phyloP scores from a whole-genome alignment of 64 coral and sea anemone species.

The Dendronephthya gigantea region DNA sequence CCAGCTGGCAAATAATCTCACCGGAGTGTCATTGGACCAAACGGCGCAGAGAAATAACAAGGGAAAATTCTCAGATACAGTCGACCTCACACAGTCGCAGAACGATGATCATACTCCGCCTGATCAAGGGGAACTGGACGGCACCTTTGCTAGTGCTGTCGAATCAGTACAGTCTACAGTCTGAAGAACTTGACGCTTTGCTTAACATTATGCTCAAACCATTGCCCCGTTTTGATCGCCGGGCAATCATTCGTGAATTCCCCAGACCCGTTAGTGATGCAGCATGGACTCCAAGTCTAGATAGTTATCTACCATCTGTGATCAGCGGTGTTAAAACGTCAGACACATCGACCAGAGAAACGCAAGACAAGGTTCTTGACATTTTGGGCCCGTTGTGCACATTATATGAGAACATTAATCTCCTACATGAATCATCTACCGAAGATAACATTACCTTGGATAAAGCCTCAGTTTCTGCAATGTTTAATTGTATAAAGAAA shows the following conservation, averaged over 20 bases:
- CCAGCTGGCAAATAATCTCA: conserved; percentile 22
- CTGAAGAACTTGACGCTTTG: conserved; percentile 41
- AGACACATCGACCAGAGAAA: conserved; percentile 21
- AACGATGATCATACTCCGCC: neutral
- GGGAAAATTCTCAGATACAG: conserved; percentile 1
- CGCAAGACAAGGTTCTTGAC: conserved; percentile 46
- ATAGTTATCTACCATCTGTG: conserved; percentile 32
- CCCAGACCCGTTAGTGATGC: conserved; percentile 15
- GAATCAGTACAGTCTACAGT: conserved; percentile 33
- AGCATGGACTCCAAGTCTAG: conserved; percentile 29
- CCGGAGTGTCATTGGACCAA: conserved; percentile 56
- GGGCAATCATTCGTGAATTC: conserved; percentile 27
- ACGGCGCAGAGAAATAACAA: conserved; percentile 18
- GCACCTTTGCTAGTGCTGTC: neutral
- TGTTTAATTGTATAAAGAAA: conserved; percentile 30
- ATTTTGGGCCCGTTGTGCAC: conserved; percentile 35
- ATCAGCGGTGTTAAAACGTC: conserved; percentile 16
- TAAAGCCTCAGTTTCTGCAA: conserved; percentile 18
- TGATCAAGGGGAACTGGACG: neutral
- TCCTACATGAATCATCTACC: conserved; percentile 10
- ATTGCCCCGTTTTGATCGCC: conserved; percentile 26
- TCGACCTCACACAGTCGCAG: neutral
- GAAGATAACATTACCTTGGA: conserved; percentile 21
- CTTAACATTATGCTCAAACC: conserved; percentile 27
- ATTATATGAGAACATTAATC: conserved; percentile 42